A percentile compares a stretch with the other conserved stretches of the same genome.
phyloP scores from a whole-genome alignment of 2,113 vertebrate genomes.

The Heterocephalus glaber region DNA sequence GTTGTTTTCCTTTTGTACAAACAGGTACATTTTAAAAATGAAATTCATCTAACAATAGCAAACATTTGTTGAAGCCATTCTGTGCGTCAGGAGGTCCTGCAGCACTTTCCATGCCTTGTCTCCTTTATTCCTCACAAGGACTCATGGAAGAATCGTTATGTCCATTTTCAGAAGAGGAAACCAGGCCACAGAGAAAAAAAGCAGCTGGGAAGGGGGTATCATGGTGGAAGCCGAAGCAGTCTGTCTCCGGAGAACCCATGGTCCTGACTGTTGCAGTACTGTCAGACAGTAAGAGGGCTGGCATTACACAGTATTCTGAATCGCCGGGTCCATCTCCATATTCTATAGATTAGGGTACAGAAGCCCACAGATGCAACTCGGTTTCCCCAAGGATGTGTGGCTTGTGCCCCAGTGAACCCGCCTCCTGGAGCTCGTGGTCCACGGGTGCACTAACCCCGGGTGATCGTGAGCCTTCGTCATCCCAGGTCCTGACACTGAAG shows the following conservation, averaged over 20 bases:
- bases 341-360: background rate
- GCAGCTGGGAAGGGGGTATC: background rate
- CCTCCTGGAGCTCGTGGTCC: background rate
- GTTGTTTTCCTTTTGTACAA: constrained; percentile 22
- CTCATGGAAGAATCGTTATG: constrained; percentile 3
- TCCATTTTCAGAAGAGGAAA: background rate
- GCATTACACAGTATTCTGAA: background rate
- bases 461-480: background rate
- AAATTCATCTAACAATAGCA: background rate
- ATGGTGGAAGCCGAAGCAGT: background rate
- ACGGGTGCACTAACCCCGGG: fast-evolving
- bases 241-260: background rate
- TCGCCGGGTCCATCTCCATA: background rate
- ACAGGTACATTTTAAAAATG: constrained; percentile 39
- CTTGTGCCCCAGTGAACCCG: too few species aligned
- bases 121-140: background rate
- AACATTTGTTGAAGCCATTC: background rate
- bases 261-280: background rate
- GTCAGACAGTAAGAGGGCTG: background rate
- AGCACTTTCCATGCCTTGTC: background rate
- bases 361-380: background rate
- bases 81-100: background rate
- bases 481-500: background rate
- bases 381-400: background rate
- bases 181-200: background rate